Base-by-base conservation (phyloP, 2,888 invertebrate genomes). In the Chloroclysta siterata region DNA sequence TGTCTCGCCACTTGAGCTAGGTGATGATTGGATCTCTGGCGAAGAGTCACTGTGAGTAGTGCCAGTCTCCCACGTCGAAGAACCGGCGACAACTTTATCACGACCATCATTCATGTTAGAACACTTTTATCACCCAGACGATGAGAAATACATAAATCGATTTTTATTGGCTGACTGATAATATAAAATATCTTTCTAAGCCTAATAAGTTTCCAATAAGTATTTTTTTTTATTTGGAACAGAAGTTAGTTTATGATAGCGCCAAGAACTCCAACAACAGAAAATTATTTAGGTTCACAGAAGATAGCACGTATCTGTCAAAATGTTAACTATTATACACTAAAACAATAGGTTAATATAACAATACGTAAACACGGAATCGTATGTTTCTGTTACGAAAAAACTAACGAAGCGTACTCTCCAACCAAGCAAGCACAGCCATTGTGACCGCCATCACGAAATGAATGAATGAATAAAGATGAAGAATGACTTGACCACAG, bases 91-190 rank as follows among this genome's bases (percentile, higher is more conserved):
- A 72, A 91, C 91, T 90, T 93, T 93, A 76, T 93, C 93, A 70
- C 93, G 89, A 81, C 92, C 87, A 85, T 93, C 93, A 86, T 93
- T 93, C 93, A 93, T 93, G 76, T 83, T 87, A 85, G 69, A 73
- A 74, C 74, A 69, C 68, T 75, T 69, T 75, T 57, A 65, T 68
- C 64, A 65, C 66, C 55, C 50, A 14, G 14, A 65, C 65, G 63
- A 73, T 62, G 53, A 17, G 55, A 64, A 60, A 66, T 46, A 44
- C 17, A 61, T 44, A 60, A 61, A 47, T 56, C 41, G 61, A 53
- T 53, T 60, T 52, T 46, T 55, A n/a, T 51, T 48, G 52, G 44
- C 17, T 22, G 22, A 42, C 41, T 65, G 28, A 53, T 53, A 39
- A 59, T 63, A 59, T 58, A 63, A 65, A 66, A 39, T 57, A 55